These are phyloP conservation scores for Leucoraja erinaceus DNA, from an alignment of 2,113 vertebrate species.

Conservation along the genomic window DNA sequence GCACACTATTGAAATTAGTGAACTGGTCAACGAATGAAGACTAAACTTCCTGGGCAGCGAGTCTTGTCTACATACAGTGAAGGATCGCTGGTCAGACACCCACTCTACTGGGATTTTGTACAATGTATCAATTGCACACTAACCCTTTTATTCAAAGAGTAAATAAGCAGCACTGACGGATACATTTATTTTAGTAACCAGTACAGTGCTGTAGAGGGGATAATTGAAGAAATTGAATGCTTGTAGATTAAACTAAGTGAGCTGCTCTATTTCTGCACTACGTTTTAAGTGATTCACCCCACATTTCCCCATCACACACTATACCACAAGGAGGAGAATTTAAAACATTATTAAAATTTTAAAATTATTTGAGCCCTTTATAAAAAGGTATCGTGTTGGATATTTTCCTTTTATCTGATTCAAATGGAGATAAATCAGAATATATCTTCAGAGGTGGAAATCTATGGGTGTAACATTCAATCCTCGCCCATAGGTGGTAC, in stretches of 20 bases:
- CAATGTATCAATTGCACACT: neutral
- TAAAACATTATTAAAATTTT: too few species aligned
- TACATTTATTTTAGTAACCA: neutral
- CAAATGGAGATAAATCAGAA: neutral
- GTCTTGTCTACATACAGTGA: neutral
- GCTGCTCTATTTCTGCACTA: neutral
- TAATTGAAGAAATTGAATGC: neutral
- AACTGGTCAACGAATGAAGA: neutral
- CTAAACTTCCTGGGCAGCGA: neutral
- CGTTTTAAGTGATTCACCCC: too few species aligned
- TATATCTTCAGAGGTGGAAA: neutral
- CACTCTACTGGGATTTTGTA: neutral
- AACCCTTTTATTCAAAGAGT: neutral
- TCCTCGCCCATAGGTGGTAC: neutral
- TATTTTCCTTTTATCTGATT: neutral
- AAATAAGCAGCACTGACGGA: neutral
- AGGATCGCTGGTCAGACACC: neutral
- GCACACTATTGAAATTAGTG: neutral
- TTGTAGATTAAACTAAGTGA: neutral
- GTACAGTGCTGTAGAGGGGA: neutral
- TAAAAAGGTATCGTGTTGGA: neutral
- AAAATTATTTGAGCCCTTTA: neutral
- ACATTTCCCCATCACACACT: too few species aligned
- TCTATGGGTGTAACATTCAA: neutral
- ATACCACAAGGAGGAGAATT: too few species aligned